Conservation (phyloP, 2,888 invertebrate species). For the Drosophila percnosoma region DNA sequence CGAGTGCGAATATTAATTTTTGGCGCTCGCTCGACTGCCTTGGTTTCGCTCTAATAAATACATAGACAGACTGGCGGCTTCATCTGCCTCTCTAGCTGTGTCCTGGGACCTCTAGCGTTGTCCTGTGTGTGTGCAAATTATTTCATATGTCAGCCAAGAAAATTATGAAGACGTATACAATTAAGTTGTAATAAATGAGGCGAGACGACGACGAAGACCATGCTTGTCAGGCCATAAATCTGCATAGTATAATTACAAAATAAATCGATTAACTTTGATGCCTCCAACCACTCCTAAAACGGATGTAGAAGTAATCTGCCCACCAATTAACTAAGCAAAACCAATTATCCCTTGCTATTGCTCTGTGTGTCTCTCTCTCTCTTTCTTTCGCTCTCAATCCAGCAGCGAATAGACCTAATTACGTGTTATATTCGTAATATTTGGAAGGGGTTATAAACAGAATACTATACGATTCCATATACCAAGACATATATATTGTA, state of each 20-base stretch:
- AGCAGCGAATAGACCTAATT: background rate
- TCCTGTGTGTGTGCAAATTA: slow-evolving; percentile 60
- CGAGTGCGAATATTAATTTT: slow-evolving; percentile 76
- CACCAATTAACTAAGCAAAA: slow-evolving; percentile 64
- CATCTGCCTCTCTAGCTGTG: slow-evolving; percentile 24
- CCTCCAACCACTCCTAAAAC: slow-evolving; percentile 15
- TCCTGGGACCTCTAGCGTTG: slow-evolving; percentile 19
- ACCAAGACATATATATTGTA: background rate
- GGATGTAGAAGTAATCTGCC: slow-evolving; percentile 53
- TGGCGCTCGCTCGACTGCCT: slow-evolving; percentile 35
- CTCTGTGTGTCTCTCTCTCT: background rate
- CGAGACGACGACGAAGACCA: slow-evolving; percentile 28
- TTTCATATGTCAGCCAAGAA: slow-evolving; percentile 71
- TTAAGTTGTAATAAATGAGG: slow-evolving; percentile 54
- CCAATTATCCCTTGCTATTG: slow-evolving; percentile 47
- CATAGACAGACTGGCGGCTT: slow-evolving; percentile 28
- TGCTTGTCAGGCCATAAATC: slow-evolving; percentile 42
- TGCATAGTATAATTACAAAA: slow-evolving; percentile 64
- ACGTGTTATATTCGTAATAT: background rate
- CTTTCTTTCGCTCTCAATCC: background rate
- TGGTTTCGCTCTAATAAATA: slow-evolving; percentile 55
- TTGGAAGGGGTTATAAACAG: background rate
- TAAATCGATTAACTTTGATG: slow-evolving; percentile 69
- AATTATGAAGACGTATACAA: slow-evolving; percentile 69
- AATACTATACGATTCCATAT: background rate